A percentile compares a stretch with the other conserved stretches of the same genome.
Evolutionary conservation across 2,797 vertebrate species (phyloP).

Genomic region (Serranus cabrilla): DNA sequence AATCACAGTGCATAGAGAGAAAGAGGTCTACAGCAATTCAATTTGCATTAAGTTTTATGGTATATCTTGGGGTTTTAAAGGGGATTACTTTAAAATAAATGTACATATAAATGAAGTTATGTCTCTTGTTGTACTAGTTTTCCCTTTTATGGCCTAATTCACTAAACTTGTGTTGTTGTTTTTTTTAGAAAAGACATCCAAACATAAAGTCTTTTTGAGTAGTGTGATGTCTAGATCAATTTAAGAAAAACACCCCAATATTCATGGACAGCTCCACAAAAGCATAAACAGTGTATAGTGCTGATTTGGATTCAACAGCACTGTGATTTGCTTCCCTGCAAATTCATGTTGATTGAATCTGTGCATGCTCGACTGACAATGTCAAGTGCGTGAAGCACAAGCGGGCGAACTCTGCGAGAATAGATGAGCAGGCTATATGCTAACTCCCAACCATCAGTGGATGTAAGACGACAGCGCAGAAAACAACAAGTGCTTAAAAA

Average conservation of each 20-base stretch:
- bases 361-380: constrained; percentile 35
- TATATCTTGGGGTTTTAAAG: no score
- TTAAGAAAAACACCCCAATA: not conserved
- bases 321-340: constrained; percentile 19
- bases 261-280: not conserved
- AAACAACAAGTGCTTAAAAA: constrained; percentile 41
- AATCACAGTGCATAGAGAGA: no score
- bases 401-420: constrained; percentile 6
- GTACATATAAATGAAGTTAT: no score
- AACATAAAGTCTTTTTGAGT: no score
- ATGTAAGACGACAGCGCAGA: constrained; percentile 56
- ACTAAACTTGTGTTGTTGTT: no score
- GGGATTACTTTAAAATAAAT: no score
- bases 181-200: no score
- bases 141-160: no score
- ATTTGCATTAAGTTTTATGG: no score
- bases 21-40: no score
- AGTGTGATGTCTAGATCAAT: not conserved
- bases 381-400: constrained; percentile 30
- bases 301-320: constrained; percentile 5
- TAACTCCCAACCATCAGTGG: constrained; percentile 41
- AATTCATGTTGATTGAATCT: constrained; percentile 58
- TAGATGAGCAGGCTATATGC: constrained; percentile 47
- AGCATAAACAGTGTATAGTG: not conserved
- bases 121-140: no score